phyloP scores from a whole-genome alignment of 2,888 invertebrate species.

The Cerceris ruficornis region DNA sequence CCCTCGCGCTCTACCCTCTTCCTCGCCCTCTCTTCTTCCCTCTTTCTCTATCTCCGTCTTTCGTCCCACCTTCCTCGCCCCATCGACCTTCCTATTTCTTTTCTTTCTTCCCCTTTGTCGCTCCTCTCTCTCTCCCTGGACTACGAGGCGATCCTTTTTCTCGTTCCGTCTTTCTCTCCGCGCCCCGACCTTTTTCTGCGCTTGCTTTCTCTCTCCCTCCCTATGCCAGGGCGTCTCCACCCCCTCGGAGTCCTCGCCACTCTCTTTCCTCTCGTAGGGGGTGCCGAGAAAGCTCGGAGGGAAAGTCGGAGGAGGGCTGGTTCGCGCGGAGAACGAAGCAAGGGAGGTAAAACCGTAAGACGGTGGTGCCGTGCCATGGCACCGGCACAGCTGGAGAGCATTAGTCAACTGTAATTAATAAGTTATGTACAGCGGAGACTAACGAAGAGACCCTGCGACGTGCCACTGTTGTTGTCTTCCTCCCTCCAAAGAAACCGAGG shows the following conservation, averaged over 20 bases:
- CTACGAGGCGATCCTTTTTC: constrained; percentile 7
- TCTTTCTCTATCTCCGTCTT: constrained; percentile 16
- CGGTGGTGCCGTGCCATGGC: constrained; percentile 19
- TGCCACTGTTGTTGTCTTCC: constrained; percentile 1
- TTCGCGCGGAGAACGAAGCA: constrained; percentile 16
- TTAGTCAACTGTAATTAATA: constrained; percentile 81
- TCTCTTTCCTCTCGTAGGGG: constrained; percentile 50
- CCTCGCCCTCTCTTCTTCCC: constrained; percentile 31
- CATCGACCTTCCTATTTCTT: constrained; percentile 8
- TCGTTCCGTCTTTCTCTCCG: constrained; percentile 17
- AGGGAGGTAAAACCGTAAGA: constrained; percentile 41
- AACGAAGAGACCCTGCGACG: constrained; percentile 69
- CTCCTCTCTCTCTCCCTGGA: constrained; percentile 21
- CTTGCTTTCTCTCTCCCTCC: constrained; percentile 20
- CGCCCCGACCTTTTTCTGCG: constrained; percentile 28
- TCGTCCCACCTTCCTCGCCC: constrained; percentile 12
- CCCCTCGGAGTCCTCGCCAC: constrained; percentile 33
- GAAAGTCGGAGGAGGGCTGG: constrained; percentile 54
- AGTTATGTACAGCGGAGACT: constrained; percentile 75
- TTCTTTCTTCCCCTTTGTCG: constrained; percentile 30
- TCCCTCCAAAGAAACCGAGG: constrained; percentile 9
- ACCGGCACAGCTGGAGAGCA: constrained; percentile 79
- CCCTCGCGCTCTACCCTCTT: constrained; percentile 59
- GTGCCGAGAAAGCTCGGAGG: constrained; percentile 51
- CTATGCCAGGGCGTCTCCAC: constrained; percentile 34